These are phyloP conservation scores for Nomada ferruginata DNA, from an alignment of 2,888 invertebrate genomes.

Conservation along the genomic window DNA sequence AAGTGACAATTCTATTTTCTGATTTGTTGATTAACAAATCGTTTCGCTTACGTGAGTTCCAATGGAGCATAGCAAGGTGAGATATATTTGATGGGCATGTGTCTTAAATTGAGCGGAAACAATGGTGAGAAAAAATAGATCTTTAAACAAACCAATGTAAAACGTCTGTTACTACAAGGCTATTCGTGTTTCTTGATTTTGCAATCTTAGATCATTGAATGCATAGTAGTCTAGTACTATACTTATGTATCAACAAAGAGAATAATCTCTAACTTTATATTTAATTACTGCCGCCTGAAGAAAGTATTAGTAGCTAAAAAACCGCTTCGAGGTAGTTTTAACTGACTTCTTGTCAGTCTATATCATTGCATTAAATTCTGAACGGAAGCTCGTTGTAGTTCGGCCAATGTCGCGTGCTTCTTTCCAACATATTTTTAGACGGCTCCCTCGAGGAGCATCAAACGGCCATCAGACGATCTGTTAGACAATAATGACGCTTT, in stretches of 20 bases:
- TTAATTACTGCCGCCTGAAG: neutral
- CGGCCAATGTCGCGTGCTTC: slow-evolving; percentile 49
- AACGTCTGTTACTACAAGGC: neutral
- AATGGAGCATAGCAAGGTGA: neutral
- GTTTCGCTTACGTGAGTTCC: neutral
- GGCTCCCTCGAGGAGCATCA: slow-evolving; percentile 43
- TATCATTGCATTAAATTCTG: slow-evolving; percentile 23
- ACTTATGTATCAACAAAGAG: too few relatives aligned
- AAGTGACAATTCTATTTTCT: neutral
- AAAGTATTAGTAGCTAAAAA: neutral
- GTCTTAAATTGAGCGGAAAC: neutral
- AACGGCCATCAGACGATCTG: slow-evolving; percentile 51
- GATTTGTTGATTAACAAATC: neutral
- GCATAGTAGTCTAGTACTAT: too few relatives aligned
- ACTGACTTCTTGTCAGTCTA: slow-evolving; percentile 10
- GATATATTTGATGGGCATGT: neutral
- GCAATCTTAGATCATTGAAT: neutral
- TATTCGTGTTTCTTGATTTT: neutral
- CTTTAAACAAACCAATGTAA: neutral
- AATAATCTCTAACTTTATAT: neutral
- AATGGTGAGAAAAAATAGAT: neutral
- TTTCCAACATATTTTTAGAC: slow-evolving; percentile 59
- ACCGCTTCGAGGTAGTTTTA: slow-evolving; percentile 33
- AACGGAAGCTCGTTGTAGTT: slow-evolving; percentile 45
- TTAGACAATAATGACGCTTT: slow-evolving; percentile 57